Conservation (phyloP, 2,113 vertebrate species). For the Neofelis nebulosa region DNA sequence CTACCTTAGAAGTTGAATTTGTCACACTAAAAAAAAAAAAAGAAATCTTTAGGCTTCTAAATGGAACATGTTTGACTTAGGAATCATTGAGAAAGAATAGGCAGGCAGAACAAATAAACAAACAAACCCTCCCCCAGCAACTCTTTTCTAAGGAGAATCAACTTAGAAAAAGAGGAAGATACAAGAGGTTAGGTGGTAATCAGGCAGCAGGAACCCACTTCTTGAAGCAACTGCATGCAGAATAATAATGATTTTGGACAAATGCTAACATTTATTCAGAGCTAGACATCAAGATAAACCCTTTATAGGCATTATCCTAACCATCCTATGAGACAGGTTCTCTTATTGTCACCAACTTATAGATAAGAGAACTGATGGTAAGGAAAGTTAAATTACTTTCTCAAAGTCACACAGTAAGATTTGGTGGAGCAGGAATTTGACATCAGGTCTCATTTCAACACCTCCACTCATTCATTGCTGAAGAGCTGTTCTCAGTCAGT, state of each 20-base stretch:
- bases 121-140: not conserved
- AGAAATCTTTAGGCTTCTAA: slow-evolving; percentile 33
- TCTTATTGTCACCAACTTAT: not conserved
- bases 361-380: not conserved
- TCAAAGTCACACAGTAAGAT: not conserved
- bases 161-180: slow-evolving; percentile 11
- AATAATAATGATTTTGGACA: slow-evolving; percentile 5
- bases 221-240: not conserved
- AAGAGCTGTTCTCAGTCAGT: not conserved
- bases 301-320: slow-evolving; percentile 3
- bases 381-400: slow-evolving; percentile 3
- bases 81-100: slow-evolving; percentile 49
- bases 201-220: not conserved
- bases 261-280: slow-evolving; percentile 35
- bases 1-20: slow-evolving; percentile 53
- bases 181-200: not conserved
- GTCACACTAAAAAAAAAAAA: slow-evolving; percentile 11
- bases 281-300: not conserved
- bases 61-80: slow-evolving; percentile 44
- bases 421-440: not conserved
- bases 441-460: not conserved
- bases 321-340: not conserved
- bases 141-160: slow-evolving; percentile 47
- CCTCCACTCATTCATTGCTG: not conserved
- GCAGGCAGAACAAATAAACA: not conserved